A percentile compares a stretch with the other conserved stretches of the same genome.
Conservation (phyloP, 2,888 invertebrate species). For the Protula sp. region DNA sequence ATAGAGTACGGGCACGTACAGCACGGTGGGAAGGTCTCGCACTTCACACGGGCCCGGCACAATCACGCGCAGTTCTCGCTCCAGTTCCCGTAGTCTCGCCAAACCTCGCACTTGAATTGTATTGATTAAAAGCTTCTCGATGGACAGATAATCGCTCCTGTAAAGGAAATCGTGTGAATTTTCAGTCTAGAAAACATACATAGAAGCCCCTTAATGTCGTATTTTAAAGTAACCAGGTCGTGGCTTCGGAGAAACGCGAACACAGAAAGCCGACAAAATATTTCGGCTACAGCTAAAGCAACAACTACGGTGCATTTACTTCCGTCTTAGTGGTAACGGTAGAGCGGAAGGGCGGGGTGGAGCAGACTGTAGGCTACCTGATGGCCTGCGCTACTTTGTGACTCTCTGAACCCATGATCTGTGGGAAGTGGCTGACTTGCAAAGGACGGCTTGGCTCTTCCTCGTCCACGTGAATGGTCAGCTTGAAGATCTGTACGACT, state of each 20-base stretch:
- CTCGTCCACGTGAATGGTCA: slow-evolving; percentile 82
- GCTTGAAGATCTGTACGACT: slow-evolving; percentile 55
- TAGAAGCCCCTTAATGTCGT: too few relatives aligned
- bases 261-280: too few relatives aligned
- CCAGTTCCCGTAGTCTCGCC: slow-evolving; percentile 55
- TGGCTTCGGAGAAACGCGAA: too few relatives aligned
- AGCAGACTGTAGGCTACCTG: too few relatives aligned
- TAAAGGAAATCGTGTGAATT: too few relatives aligned
- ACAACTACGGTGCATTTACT: too few relatives aligned
- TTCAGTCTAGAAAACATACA: too few relatives aligned
- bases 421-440: slow-evolving; percentile 56
- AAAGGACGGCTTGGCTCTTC: slow-evolving; percentile 73
- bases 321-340: too few relatives aligned
- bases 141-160: slow-evolving; percentile 79
- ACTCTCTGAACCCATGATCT: slow-evolving; percentile 53
- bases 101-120: slow-evolving; percentile 79
- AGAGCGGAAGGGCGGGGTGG: too few relatives aligned
- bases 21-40: slow-evolving; percentile 85
- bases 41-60: slow-evolving; percentile 74
- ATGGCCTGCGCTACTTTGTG: slow-evolving; percentile 55
- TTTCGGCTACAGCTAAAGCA: too few relatives aligned
- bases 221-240: too few relatives aligned
- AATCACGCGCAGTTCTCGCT: slow-evolving; percentile 56
- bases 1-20: slow-evolving; percentile 81
- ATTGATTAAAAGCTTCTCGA: slow-evolving; percentile 78